A percentile compares a stretch with the other conserved stretches of the same genome.
phyloP scores from a whole-genome alignment of 2,888 invertebrate species.

The Lepidochitona cinerea region DNA sequence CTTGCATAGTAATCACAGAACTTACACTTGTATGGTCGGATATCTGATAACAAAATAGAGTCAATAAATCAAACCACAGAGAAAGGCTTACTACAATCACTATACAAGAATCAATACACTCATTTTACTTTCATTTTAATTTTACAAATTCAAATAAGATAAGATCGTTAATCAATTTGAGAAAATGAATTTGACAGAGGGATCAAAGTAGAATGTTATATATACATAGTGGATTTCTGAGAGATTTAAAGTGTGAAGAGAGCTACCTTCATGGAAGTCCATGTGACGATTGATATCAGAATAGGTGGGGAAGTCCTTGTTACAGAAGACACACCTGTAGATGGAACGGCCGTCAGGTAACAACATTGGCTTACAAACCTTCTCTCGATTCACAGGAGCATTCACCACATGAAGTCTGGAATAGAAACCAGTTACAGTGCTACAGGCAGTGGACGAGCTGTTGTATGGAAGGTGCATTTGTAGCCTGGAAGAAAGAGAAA shows the following conservation, averaged over 20 bases:
- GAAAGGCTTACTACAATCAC: too few relatives aligned
- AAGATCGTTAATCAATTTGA: too few relatives aligned
- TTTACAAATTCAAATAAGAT: too few relatives aligned
- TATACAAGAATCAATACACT: too few relatives aligned
- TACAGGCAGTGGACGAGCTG: constrained; percentile 6
- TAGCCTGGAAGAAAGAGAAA: constrained; percentile 4
- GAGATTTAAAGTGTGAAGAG: too few relatives aligned
- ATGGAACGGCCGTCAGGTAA: constrained; percentile 67
- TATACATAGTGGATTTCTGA: too few relatives aligned
- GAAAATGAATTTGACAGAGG: too few relatives aligned
- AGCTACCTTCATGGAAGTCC: constrained; percentile 72
- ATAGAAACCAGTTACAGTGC: constrained; percentile 9
- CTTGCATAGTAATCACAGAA: constrained; percentile 70
- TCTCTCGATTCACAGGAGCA: constrained; percentile 62
- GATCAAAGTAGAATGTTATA: too few relatives aligned
- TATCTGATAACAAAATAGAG: constrained; percentile 67
- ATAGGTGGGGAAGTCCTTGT: constrained; percentile 70
- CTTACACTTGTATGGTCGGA: constrained; percentile 69
- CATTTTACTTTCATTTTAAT: too few relatives aligned
- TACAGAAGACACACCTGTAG: constrained; percentile 70
- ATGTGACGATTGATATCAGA: constrained; percentile 72
- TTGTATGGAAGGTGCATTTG: constrained; percentile 5
- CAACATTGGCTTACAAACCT: constrained; percentile 64
- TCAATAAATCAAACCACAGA: too few relatives aligned
- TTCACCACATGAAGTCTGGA: constrained; percentile 64